Evolutionary conservation across 2,888 invertebrate species (phyloP).

Genomic region (Caenorhabditis zanzibari): DNA sequence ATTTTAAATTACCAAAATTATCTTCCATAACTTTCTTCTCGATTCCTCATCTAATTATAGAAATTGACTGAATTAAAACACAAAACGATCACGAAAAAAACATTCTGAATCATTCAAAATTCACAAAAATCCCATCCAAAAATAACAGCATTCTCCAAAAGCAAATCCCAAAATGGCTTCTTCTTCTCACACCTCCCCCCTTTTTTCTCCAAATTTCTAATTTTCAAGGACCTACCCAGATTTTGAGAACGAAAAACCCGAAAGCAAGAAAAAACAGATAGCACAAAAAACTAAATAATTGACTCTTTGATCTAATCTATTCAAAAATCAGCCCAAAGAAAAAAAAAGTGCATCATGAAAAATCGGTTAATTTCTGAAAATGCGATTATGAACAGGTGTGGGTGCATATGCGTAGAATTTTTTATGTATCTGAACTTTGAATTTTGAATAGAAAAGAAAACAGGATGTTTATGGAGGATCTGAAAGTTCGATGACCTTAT

Average conservation of each 20-base stretch:
- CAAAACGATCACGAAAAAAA: too few relatives aligned
- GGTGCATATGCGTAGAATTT: conserved; percentile 11
- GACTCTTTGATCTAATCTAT: conserved; percentile 8
- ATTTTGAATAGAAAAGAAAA: not conserved
- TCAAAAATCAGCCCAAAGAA: conserved; percentile 10
- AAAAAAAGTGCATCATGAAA: conserved; percentile 13
- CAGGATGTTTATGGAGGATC: not conserved
- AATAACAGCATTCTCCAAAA: not conserved
- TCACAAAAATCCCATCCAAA: not conserved
- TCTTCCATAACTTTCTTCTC: not conserved
- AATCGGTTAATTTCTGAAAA: conserved; percentile 3
- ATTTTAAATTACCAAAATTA: too few relatives aligned
- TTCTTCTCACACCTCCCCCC: conserved; percentile 2
- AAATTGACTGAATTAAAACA: too few relatives aligned
- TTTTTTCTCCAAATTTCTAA: not conserved
- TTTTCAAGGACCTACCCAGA: too few relatives aligned
- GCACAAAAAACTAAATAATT: not conserved
- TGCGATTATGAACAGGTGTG: conserved; percentile 48
- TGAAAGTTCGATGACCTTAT: not conserved
- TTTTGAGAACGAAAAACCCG: too few relatives aligned
- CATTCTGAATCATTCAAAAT: not conserved
- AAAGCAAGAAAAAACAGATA: not conserved
- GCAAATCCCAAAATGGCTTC: conserved; percentile 1
- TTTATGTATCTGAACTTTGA: conserved; percentile 20
- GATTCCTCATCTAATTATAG: too few relatives aligned